Evolutionary conservation across 2,888 invertebrate species (phyloP), one percentile per base, ranked within the genome.

Genomic region (Nephrocerus scutellatus): DNA sequence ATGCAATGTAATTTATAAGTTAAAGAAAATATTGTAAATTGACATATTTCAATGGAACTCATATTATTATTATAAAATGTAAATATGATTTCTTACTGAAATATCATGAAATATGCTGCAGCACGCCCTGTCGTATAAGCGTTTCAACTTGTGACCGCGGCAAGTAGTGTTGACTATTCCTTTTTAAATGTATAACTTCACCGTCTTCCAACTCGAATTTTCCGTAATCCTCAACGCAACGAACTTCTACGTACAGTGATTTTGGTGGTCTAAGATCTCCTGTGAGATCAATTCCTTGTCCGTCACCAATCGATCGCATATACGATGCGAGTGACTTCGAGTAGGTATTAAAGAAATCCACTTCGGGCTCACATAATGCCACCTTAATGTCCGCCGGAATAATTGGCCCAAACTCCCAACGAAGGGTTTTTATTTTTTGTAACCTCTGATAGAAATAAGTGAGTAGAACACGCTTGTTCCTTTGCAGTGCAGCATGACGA

Each of bases 391-490:
- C 91, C 0, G 77, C 66, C 0, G 96, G 95, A 37, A 97, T 66
- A 30, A 92, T 83, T 23, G 91, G 86, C 2, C 97, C 97, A 62
- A 93, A 88, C 57, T 93, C 88, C 97, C 97, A 97, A 30, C 97
- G 75, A 66, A 92, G 75, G n/a, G 84, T 80, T 52, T 84, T 78
- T 15, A 97, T 77, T 56, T 82, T 79, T 49, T 76, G 74, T 62
- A 95, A 72, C 48, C 97, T 74, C 55, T 85, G 86, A 62, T 86
- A 84, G 35, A 88, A 71, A 56, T 89, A 89, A 0, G 87, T 80
- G 2, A 93, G 70, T 1, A 96, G 72, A 59, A 95, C 96, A 22
- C 96, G 76, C 60, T 91, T 84, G 60, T 95, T 91, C 26, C 95
- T 75, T 63, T 88, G 84, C 13, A 95, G 65, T 1, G 86, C 89